Evolutionary conservation across 2,888 invertebrate genomes (phyloP).

Genomic region (Standfussiana lucernea): DNA sequence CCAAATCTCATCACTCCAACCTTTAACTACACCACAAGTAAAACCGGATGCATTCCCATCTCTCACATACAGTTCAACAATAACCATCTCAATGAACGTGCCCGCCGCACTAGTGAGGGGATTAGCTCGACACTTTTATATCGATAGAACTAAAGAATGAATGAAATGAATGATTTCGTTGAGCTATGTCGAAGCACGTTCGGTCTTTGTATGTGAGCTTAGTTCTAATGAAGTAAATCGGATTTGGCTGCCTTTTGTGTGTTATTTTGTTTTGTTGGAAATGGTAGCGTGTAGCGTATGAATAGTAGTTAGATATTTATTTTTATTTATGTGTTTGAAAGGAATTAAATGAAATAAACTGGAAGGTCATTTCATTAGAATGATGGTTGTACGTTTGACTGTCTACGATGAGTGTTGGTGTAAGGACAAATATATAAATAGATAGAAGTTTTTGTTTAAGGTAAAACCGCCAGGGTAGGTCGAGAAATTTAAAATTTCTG

Average conservation of each 20-base stretch:
- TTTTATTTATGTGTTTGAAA: slow-evolving; percentile 3
- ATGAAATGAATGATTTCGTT: slow-evolving; percentile 33
- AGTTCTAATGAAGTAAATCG: slow-evolving; percentile 53
- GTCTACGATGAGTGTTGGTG: too few species aligned
- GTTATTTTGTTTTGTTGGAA: slow-evolving; percentile 2
- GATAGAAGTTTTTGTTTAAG: too few species aligned
- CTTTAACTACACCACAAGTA: slow-evolving; percentile 42
- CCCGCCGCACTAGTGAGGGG: slow-evolving; percentile 58
- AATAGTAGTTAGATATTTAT: slow-evolving; percentile 1
- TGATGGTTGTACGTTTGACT: neutral
- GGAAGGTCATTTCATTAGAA: neutral
- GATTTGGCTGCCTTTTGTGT: slow-evolving; percentile 45
- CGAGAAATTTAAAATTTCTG: too few species aligned
- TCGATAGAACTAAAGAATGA: slow-evolving; percentile 61
- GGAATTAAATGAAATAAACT: slow-evolving; percentile 3
- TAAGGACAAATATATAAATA: too few species aligned
- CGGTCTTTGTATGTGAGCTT: slow-evolving; percentile 36
- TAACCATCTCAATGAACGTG: slow-evolving; percentile 58
- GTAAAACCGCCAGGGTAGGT: too few species aligned
- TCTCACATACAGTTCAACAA: slow-evolving; percentile 62
- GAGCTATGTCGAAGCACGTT: slow-evolving; percentile 58
- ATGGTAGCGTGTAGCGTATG: slow-evolving; percentile 16
- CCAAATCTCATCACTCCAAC: slow-evolving; percentile 17
- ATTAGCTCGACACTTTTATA: slow-evolving; percentile 60
- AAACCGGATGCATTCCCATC: slow-evolving; percentile 64